phyloP scores from a whole-genome alignment of 2,888 invertebrate genomes.

The Drosophila putrida region DNA sequence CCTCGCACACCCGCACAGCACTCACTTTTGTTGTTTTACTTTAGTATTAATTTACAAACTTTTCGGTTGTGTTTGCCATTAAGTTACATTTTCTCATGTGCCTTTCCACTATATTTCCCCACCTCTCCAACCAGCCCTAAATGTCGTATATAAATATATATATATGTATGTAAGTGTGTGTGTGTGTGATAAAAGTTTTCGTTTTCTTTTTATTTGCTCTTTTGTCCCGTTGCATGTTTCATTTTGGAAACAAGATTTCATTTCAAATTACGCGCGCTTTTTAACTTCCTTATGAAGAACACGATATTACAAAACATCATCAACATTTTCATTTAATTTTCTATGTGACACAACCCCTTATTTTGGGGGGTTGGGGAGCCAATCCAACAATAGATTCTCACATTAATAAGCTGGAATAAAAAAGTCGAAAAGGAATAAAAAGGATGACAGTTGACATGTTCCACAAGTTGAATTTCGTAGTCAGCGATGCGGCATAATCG shows the following conservation, averaged over 20 bases:
- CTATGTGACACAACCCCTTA: constrained; percentile 9
- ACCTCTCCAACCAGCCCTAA: constrained; percentile 9
- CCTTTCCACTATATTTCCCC: constrained; percentile 13
- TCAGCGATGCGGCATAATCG: constrained; percentile 57
- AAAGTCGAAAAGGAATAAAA: neutral
- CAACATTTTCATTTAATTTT: constrained; percentile 31
- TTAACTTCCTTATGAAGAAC: constrained; percentile 1
- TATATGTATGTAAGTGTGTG: constrained; percentile 25
- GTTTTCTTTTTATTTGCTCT: constrained; percentile 33
- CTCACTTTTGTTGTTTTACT: constrained; percentile 16
- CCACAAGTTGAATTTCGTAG: constrained; percentile 47
- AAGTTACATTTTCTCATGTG: constrained; percentile 58
- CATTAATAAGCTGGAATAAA: constrained; percentile 10
- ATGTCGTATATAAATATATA: constrained; percentile 30
- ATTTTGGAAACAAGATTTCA: constrained; percentile 50
- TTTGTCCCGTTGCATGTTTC: constrained; percentile 55
- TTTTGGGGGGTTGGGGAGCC: neutral
- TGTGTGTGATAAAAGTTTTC: constrained; percentile 55
- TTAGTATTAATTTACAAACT: constrained; percentile 61
- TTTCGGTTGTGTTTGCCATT: constrained; percentile 63
- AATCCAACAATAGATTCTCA: constrained; percentile 7
- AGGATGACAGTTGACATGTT: constrained; percentile 52
- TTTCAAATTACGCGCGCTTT: constrained; percentile 54
- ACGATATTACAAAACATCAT: constrained; percentile 21
- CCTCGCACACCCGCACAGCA: constrained; percentile 33